These are phyloP conservation scores for Lithobates sylvaticus DNA, from an alignment of 2,797 vertebrate genomes.

Conservation along the genomic window DNA sequence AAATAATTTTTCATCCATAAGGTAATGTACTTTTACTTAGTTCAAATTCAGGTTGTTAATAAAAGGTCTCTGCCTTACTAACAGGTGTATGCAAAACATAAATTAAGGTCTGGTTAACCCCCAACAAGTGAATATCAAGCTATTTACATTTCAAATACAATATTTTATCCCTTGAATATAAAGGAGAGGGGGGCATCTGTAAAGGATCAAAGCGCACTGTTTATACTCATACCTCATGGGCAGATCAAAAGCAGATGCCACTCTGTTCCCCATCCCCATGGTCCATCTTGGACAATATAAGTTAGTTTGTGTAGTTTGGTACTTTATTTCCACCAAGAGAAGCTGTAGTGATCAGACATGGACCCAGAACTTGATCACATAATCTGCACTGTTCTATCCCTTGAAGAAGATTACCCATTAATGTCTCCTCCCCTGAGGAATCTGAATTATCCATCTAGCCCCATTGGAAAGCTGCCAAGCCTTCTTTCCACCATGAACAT, in stretches of 20 bases:
- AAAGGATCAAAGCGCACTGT: background rate
- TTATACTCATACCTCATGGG: background rate
- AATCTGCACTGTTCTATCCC: background rate
- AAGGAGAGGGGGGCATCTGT: no score
- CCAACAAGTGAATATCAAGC: no score
- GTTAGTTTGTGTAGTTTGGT: background rate
- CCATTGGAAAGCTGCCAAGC: background rate
- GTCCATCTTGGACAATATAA: background rate
- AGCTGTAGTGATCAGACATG: constrained; percentile 9
- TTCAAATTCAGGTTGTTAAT: no score
- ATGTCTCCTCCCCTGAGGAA: constrained; percentile 6
- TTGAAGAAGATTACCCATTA: constrained; percentile 20
- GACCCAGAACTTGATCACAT: constrained; percentile 19
- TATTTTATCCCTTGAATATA: background rate
- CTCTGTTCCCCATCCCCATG: constrained; percentile 4
- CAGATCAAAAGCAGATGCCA: background rate
- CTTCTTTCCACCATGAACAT: background rate
- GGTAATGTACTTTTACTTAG: no score
- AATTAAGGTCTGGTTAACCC: no score
- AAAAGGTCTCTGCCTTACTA: no score
- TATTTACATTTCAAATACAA: background rate
- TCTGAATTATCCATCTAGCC: background rate
- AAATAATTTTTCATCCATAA: no score
- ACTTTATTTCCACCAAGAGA: background rate
- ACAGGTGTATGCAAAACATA: no score